Percentiles rank a stretch among this genome's conserved stretches.
Evolutionary conservation across 2,888 invertebrate genomes (phyloP).

Genomic region (Catocala nupta): DNA sequence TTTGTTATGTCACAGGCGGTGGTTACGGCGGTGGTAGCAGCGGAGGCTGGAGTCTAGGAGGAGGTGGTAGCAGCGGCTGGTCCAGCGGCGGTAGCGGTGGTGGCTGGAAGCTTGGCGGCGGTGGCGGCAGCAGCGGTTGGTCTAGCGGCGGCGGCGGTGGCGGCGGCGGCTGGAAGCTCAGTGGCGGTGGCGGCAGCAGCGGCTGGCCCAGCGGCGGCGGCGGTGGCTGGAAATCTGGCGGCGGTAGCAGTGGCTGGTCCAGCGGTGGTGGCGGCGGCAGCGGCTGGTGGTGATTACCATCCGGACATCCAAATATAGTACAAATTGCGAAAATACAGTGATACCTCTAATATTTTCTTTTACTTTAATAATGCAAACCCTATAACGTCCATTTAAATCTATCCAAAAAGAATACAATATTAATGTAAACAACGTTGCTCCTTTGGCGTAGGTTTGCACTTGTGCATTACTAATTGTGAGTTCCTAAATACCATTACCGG

Average conservation of each 20-base stretch:
- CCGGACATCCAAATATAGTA: slow-evolving; percentile 49
- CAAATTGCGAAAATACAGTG: slow-evolving; percentile 70
- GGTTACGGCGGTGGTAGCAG: slow-evolving; percentile 17
- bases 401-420: no score
- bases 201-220: slow-evolving; percentile 48
- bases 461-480: no score
- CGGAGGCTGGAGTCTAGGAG: slow-evolving; percentile 48
- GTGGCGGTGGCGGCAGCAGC: slow-evolving; percentile 57
- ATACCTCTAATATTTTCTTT: slow-evolving; percentile 63
- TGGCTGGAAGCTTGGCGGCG: slow-evolving; percentile 51
- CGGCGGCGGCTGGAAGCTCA: slow-evolving; percentile 57
- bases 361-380: slow-evolving; percentile 2
- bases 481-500: no score
- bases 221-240: slow-evolving; percentile 60
- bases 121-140: slow-evolving; percentile 49
- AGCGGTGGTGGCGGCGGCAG: slow-evolving; percentile 41
- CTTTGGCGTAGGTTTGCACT: no score
- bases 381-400: no score
- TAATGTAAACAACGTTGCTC: no score
- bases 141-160: slow-evolving; percentile 38
- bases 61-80: slow-evolving; percentile 48
- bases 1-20: no score
- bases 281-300: slow-evolving; percentile 75
- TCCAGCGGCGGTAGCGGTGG: slow-evolving; percentile 62
- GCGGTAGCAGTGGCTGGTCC: slow-evolving; percentile 48